phyloP scores from a whole-genome alignment of 2,888 invertebrate species.

The Copidosoma aretas region DNA sequence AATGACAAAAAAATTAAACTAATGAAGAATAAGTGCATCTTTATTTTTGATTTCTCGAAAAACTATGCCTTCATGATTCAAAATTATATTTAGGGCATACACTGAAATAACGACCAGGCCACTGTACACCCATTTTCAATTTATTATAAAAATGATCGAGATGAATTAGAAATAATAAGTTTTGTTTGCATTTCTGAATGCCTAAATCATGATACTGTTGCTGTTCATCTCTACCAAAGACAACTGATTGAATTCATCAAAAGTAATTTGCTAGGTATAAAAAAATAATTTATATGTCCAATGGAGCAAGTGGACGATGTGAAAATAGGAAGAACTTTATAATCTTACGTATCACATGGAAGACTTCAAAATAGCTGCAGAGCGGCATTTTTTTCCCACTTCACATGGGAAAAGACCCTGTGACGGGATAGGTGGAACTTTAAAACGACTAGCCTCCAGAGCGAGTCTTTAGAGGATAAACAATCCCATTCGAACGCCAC shows the following conservation, averaged over 20 bases:
- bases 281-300: constrained; percentile 31
- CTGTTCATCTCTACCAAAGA: too few species aligned
- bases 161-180: neutral
- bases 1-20: too few species aligned
- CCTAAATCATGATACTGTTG: too few species aligned
- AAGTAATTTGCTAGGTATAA: neutral
- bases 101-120: constrained; percentile 17
- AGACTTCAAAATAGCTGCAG: constrained; percentile 34
- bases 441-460: neutral
- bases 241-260: too few species aligned
- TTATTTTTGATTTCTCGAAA: neutral
- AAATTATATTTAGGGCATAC: constrained; percentile 9
- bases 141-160: constrained; percentile 3
- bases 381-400: constrained; percentile 40
- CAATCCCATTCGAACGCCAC: too few species aligned
- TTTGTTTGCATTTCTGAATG: too few species aligned
- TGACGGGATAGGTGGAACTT: constrained; percentile 26
- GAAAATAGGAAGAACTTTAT: constrained; percentile 39
- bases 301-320: constrained; percentile 37
- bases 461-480: neutral
- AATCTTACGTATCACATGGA: constrained; percentile 35
- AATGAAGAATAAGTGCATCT: too few species aligned
- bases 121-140: constrained; percentile 21
- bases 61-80: constrained; percentile 12
- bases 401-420: constrained; percentile 40